Base-by-base conservation (phyloP, 1,140 invertebrate species). In the Scaptomyza montana region DNA sequence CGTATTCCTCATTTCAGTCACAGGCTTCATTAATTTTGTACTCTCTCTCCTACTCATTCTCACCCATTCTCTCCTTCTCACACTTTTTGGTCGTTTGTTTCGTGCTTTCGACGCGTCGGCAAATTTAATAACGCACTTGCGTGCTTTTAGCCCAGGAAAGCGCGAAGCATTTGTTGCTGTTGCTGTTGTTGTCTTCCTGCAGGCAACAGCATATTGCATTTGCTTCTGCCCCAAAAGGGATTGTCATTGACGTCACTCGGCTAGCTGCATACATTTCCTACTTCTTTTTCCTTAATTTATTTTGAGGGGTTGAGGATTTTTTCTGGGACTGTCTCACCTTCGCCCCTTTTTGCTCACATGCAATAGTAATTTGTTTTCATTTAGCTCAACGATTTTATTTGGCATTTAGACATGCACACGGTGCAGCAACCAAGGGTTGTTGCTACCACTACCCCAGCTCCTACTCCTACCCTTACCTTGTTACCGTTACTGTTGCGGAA, bases 281-380 rank as follows among this genome's bases (percentile, higher is more conserved):
- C 33, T 36, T 36, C 33, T 13, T 28, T 25, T 21, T 25, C 1
- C 21, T 4, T 25, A 25, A 25, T 25, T 25, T 25, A 25, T 25
- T 25, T 25, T 25, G 21, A 25, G 56, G 74, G 74, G 74, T 72
- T 57, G 55, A 4, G 4, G 9, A 33, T 33, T 36, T 36, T 36
- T 36, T 8, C 12, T n/a, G n/a, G 39, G 12, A 43, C 45, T 59
- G 21, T 16, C 19, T 19, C 28, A 54, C 43, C 28, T 55, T 51
- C 30, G 47, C 21, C 71, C 60, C 56, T 61, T 68, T 43, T 53
- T 30, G 30, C 66, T 72, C 82, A 66, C 86, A 87, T 90, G 82
- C 87, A 90, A 90, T 72, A 60, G 86, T 90, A 90, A 90, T 90
- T 90, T 90, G 86, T 90, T 90, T 90, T 90, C 87, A 90, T 90